phyloP scores from a whole-genome alignment of 2,888 invertebrate genomes.

The Frankliniella fusca region DNA sequence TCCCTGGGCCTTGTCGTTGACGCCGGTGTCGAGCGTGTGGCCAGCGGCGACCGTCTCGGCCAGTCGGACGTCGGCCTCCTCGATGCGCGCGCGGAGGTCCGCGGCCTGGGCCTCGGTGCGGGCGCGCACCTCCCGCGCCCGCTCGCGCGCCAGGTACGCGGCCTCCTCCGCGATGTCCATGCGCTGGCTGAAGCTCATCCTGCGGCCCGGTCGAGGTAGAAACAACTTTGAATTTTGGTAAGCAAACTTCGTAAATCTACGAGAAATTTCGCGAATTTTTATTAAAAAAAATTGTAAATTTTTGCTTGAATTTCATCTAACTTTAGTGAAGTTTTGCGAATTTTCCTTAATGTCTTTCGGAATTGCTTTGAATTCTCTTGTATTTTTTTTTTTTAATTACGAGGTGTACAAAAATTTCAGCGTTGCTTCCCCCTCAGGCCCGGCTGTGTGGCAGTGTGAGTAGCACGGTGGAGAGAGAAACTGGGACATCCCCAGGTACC shows the following conservation, averaged over 20 bases:
- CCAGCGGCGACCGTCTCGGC: not conserved
- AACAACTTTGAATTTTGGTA: too few species aligned
- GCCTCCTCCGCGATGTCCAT: constrained; percentile 6
- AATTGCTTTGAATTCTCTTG: not conserved
- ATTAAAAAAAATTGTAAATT: too few species aligned
- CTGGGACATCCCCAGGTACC: too few species aligned
- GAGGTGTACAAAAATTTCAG: too few species aligned
- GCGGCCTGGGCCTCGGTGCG: not conserved
- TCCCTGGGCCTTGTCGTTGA: not conserved
- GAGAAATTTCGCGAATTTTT: too few species aligned
- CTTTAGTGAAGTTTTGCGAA: too few species aligned
- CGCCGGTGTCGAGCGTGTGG: not conserved
- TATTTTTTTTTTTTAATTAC: not conserved
- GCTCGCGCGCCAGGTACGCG: not conserved
- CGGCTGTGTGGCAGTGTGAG: too few species aligned
- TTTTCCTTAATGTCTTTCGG: too few species aligned
- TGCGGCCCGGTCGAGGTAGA: not conserved
- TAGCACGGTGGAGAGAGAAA: too few species aligned
- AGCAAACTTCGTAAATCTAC: too few species aligned
- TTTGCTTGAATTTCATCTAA: too few species aligned
- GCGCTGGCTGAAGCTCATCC: constrained; percentile 20
- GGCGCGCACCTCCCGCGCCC: not conserved
- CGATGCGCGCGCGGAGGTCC: not conserved
- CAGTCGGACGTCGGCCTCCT: not conserved
- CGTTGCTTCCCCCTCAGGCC: too few species aligned